Evolutionary conservation across 2,888 invertebrate genomes (phyloP).

Genomic region (Acanthosepion pharaonis): DNA sequence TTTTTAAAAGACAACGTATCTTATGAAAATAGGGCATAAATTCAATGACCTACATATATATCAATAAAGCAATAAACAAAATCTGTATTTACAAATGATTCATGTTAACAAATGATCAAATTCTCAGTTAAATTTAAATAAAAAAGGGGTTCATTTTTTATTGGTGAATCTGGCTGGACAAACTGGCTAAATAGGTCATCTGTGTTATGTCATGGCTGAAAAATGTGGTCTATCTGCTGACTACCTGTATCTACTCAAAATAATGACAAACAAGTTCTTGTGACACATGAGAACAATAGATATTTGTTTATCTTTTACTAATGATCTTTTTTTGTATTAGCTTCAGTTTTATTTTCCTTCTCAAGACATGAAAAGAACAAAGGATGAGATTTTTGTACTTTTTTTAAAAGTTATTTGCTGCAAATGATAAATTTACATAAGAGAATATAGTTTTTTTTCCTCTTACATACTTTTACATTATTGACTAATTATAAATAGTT

Average conservation of each 20-base stretch:
- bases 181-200: constrained; percentile 16
- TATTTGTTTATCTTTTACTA: background rate
- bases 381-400: no score
- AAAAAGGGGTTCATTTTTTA: background rate
- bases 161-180: background rate
- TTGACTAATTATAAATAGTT: no score
- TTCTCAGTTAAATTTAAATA: background rate
- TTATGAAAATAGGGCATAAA: no score
- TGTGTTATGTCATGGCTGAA: background rate
- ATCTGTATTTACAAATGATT: background rate
- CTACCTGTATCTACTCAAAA: background rate
- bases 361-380: no score
- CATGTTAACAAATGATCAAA: background rate
- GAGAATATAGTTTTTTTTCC: no score
- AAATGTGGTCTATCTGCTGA: background rate
- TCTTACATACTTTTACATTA: no score
- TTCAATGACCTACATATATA: background rate
- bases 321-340: background rate
- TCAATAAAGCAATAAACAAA: background rate
- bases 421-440: no score
- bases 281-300: background rate
- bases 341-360: no score
- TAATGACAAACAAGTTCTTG: background rate
- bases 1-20: no score
- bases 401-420: no score